Conservation (phyloP, 2,888 invertebrate species). For the Antheraea assamensis region DNA sequence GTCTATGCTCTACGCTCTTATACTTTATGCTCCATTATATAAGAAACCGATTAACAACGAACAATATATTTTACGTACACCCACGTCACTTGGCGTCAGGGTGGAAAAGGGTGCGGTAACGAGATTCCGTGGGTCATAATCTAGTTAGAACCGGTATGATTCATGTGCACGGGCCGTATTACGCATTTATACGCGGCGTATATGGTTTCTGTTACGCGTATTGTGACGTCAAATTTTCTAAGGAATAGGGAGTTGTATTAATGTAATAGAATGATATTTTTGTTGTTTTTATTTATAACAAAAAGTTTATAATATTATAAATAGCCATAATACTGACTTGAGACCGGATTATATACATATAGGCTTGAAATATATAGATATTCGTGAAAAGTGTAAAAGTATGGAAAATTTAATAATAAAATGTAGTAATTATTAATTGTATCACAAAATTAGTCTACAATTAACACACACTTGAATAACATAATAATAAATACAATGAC, state of each 20-base stretch:
- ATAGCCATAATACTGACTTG: no score
- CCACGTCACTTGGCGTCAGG: conserved; percentile 61
- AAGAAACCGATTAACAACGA: conserved; percentile 50
- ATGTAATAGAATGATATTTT: background rate
- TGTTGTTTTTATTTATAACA: background rate
- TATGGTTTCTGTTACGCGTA: conserved; percentile 29
- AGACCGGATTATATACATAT: no score
- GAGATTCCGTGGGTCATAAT: conserved; percentile 71
- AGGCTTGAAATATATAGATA: no score
- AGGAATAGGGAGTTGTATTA: conserved; percentile 16
- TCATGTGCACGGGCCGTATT: conserved; percentile 52
- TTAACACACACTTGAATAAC: no score
- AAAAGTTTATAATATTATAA: background rate
- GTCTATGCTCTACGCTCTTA: background rate
- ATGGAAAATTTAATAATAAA: no score
- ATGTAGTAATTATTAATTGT: no score
- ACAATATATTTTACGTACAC: conserved; percentile 40
- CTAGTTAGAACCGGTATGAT: conserved; percentile 71
- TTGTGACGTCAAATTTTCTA: conserved; percentile 18
- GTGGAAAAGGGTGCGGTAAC: conserved; percentile 73
- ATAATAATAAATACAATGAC: no score
- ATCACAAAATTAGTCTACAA: no score
- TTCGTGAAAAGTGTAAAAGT: no score
- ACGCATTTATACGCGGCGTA: conserved; percentile 18
- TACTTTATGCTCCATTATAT: conserved; percentile 29